A percentile compares a stretch with the other conserved stretches of the same genome.
These are phyloP conservation scores for Cylas formicarius DNA, from an alignment of 1,140 invertebrate species.

Conservation along the genomic window DNA sequence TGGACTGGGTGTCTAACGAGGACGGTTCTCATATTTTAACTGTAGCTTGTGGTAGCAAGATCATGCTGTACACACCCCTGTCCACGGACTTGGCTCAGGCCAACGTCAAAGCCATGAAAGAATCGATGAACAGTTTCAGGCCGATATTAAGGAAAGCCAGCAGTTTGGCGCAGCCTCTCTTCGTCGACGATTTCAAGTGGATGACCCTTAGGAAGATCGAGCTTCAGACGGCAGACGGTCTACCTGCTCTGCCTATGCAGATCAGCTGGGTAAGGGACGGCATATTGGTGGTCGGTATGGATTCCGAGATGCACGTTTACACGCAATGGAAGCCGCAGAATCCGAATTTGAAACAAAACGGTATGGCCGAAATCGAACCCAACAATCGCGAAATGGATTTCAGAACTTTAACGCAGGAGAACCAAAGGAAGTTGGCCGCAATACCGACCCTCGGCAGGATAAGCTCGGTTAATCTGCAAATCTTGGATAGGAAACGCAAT, in stretches of 20 bases:
- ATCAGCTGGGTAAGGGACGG: constrained; percentile 98
- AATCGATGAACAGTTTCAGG: constrained; percentile 51
- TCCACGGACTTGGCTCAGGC: constrained; percentile 86
- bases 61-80: constrained; percentile 76
- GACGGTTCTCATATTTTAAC: constrained; percentile 97
- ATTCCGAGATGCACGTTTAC: constrained; percentile 99
- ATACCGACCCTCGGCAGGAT: constrained; percentile 74
- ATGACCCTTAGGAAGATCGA: constrained; percentile 91
- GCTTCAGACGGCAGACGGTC: constrained; percentile 86
- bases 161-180: constrained; percentile 73
- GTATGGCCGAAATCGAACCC: constrained; percentile 22
- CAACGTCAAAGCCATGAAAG: constrained; percentile 66
- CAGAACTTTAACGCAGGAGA: constrained; percentile 63
- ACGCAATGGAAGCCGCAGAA: constrained; percentile 89
- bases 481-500: constrained; percentile 62
- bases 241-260: constrained; percentile 95
- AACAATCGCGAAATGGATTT: constrained; percentile 58
- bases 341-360: constrained; percentile 30
- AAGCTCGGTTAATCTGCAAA: constrained; percentile 73
- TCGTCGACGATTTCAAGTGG: constrained; percentile 86
- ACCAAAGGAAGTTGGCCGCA: constrained; percentile 63
- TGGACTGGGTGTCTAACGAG: constrained; percentile 99
- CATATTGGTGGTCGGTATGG: constrained; percentile 96
- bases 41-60: constrained; percentile 90
- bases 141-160: constrained; percentile 81